phyloP scores from a whole-genome alignment of 2,797 vertebrate genomes.

The Bufotes viridis region DNA sequence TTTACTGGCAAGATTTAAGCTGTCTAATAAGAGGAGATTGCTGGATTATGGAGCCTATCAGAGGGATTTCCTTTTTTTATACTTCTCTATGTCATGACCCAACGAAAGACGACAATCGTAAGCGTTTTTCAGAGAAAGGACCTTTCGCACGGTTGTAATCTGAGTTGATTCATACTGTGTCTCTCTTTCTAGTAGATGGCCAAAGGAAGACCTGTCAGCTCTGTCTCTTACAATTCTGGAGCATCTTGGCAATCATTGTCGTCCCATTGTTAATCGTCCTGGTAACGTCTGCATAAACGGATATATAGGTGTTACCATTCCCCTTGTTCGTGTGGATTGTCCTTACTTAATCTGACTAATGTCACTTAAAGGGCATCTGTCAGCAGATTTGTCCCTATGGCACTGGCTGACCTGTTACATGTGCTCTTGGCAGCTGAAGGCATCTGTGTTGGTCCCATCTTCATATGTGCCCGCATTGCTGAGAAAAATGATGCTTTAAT shows the following conservation, averaged over 20 bases:
- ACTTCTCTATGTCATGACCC: conserved; percentile 8
- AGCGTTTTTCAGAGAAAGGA: neutral
- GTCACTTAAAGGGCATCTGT: too few relatives aligned
- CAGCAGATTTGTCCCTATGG: too few relatives aligned
- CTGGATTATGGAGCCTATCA: conserved; percentile 17
- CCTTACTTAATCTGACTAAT: too few relatives aligned
- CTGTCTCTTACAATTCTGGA: neutral
- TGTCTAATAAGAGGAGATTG: conserved; percentile 34
- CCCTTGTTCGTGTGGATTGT: too few relatives aligned
- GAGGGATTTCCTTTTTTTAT: conserved; percentile 20
- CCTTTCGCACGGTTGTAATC: neutral
- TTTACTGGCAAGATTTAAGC: conserved; percentile 55
- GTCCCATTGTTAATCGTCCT: neutral
- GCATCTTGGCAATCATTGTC: neutral
- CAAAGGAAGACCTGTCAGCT: too few relatives aligned
- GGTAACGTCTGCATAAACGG: neutral
- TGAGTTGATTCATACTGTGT: neutral
- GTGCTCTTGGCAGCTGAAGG: too few relatives aligned
- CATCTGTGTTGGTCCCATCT: too few relatives aligned
- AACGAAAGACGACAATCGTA: neutral
- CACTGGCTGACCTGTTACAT: too few relatives aligned
- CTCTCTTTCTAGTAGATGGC: neutral
- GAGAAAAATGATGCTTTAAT: too few relatives aligned
- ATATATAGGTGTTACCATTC: too few relatives aligned
- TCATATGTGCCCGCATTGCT: too few relatives aligned